A percentile compares a stretch with the other conserved stretches of the same genome.
phyloP scores from a whole-genome alignment of 92 coral and sea anemone genomes.

The Zoanthus sansibaricus region DNA sequence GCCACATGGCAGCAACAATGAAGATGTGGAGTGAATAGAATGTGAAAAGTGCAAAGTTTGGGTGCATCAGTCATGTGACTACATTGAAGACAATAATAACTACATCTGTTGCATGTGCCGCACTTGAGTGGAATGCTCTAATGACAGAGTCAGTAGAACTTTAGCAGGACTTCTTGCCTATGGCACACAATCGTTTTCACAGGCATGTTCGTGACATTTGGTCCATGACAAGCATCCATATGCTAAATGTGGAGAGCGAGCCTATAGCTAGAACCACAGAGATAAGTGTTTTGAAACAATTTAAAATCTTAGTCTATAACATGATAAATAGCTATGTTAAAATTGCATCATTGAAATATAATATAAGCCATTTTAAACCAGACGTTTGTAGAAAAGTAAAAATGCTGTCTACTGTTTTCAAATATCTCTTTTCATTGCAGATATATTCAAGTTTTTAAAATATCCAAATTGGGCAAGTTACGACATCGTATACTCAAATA shows the following conservation, averaged over 20 bases:
- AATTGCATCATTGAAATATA: conserved; percentile 7
- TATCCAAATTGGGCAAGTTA: not conserved
- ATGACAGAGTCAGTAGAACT: no score
- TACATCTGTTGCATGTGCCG: conserved; percentile 51
- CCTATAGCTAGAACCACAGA: not conserved
- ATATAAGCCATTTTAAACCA: conserved; percentile 4
- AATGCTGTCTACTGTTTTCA: no score
- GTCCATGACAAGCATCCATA: not conserved
- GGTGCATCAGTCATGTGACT: conserved; percentile 32
- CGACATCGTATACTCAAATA: conserved; percentile 5
- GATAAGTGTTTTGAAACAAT: not conserved
- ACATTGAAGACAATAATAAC: conserved; percentile 28
- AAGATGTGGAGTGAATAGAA: conserved; percentile 26
- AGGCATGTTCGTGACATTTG: not conserved
- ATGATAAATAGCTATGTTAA: not conserved
- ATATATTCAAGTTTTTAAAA: conserved; percentile 2
- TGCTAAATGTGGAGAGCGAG: not conserved
- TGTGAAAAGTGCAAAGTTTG: conserved; percentile 32
- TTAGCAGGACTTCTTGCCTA: no score
- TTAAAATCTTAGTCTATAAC: not conserved
- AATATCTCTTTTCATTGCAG: not conserved
- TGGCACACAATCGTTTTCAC: not conserved
- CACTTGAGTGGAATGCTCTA: no score
- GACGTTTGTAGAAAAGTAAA: not conserved
- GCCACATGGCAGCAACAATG: conserved; percentile 13